Conservation (phyloP, 2,888 invertebrate species). For the Coleophora flavipennella region DNA sequence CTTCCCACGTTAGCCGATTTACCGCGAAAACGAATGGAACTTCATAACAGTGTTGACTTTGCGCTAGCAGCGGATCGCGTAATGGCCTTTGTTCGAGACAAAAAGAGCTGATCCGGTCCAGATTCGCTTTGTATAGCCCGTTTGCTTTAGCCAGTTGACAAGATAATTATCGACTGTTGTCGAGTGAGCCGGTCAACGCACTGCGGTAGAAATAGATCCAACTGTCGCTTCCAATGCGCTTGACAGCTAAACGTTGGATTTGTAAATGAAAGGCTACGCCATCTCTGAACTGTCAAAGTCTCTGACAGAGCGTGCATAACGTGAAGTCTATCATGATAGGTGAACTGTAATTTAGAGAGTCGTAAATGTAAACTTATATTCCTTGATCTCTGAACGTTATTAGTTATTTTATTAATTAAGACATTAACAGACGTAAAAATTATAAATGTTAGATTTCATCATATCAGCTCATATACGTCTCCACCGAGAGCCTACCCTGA, state of each 20-base stretch:
- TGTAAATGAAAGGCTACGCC: constrained; percentile 10
- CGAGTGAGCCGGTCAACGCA: constrained; percentile 45
- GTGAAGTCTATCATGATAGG: not conserved
- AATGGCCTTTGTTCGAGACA: constrained; percentile 64
- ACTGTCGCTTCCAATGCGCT: constrained; percentile 4
- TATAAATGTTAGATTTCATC: too few species aligned
- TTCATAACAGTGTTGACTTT: constrained; percentile 68
- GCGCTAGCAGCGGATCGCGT: constrained; percentile 58
- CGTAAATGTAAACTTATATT: too few species aligned
- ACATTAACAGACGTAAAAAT: too few species aligned
- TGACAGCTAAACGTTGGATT: not conserved
- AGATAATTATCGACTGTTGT: constrained; percentile 57
- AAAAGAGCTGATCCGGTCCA: constrained; percentile 64
- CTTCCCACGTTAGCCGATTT: constrained; percentile 59
- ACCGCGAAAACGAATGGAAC: constrained; percentile 56
- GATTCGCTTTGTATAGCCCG: constrained; percentile 58
- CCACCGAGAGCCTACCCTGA: too few species aligned
- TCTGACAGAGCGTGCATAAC: constrained; percentile 5
- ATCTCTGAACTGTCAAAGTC: constrained; percentile 10
- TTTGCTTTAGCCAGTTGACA: constrained; percentile 56
- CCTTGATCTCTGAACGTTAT: too few species aligned
- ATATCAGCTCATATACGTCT: too few species aligned
- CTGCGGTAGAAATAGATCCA: constrained; percentile 36
- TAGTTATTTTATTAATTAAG: too few species aligned
- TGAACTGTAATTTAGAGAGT: not conserved